Evolutionary conservation across 2,113 vertebrate genomes (phyloP), one percentile per base, ranked within the genome.

Genomic region (Perccottus glenii): DNA sequence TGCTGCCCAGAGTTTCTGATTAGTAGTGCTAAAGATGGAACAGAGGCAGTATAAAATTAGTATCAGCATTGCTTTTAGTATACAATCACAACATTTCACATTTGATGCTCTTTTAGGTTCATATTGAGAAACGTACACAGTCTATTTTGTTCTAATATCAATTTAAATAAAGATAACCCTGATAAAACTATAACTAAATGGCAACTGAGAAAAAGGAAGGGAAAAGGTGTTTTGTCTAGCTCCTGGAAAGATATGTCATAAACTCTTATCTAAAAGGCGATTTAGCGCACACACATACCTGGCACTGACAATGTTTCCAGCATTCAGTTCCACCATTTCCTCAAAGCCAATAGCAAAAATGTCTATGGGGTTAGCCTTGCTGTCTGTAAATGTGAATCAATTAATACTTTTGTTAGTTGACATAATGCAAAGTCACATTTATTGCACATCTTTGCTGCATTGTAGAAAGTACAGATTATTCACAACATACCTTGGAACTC

Each of bases 301-400:
- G 68, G 98, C 96, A 51, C 94, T 99, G 84, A 99, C 98, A 53
- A 99, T 99, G 87, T 99, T 99, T 27, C 98, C 98, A 60, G 98
- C 98, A 81, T 98, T 99, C 84, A 99, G 88, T 82, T 99, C 98
- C 73, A 99, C 98, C 98, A 99, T 99, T 92, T 99, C 98, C 90
- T 99, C 96, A 94, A 99, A 99, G 57, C 98, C 98, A 60, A 98
- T 98, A 63, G 96, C 97, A 92, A 98, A 99, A 83, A 99, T 96
- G 75, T 99, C 98, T 12, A 93, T 93, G 12, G 96, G 95, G 44
- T 94, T 95, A 73, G 90, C 91, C 91, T 94, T 96, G 82, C 77
- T 92, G 90, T 97, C 98, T 99, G 75, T 43, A 38, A 61, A 58
- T 14, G 38, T 15, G 38, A 55, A 36, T 27, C 19, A 27, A 27